Evolutionary conservation across 2,113 vertebrate genomes (phyloP), one percentile per base, ranked within the genome.

Genomic region (Morone chrysops): DNA sequence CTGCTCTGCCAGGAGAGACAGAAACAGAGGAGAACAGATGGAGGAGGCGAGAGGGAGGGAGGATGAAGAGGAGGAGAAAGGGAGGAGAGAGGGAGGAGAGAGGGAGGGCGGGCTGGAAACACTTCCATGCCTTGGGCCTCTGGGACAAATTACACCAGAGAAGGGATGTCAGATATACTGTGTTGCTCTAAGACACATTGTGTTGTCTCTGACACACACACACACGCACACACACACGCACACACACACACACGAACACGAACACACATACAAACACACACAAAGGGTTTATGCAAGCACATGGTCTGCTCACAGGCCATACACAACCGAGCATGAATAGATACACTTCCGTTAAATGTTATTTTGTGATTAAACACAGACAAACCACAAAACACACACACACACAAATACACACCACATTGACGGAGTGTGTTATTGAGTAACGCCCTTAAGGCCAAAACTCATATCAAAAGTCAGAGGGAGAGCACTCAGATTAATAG

Each of bases 131-230:
- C 69, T 83, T 41, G 51, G 86, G 89, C 84, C 65, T 81, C 72
- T 75, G 86, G 82, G 86, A 87, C 77, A 90, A 90, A 94, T 91
- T 81, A 86, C 76, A 70, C 79, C 80, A 84, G 54, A 80, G 88
- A 85, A 67, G 65, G 67, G 76, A 71, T 87, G 84, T 85, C 87
- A 87, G 79, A 82, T 65, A 72, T 50, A 75, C 51, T 45, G 74
- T 25, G 74, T 57, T 65, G 67, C 31, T 63, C 60, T 22, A 38
- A 72, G 6, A 70, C 43, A 72, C 40, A 31, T 31, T 31, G 31
- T 31, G 31, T 31, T 31, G 31, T 31, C 31, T 31, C 31, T 31
- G 31, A 31, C 31, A 31, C 31, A 31, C 31, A 31, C 31, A 31
- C 31, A 31, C 31, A 31, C 31, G 3, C 31, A 31, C 31, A 31